Evolutionary conservation across 1,140 invertebrate genomes (phyloP).

Genomic region (Drosophila micromelanica): DNA sequence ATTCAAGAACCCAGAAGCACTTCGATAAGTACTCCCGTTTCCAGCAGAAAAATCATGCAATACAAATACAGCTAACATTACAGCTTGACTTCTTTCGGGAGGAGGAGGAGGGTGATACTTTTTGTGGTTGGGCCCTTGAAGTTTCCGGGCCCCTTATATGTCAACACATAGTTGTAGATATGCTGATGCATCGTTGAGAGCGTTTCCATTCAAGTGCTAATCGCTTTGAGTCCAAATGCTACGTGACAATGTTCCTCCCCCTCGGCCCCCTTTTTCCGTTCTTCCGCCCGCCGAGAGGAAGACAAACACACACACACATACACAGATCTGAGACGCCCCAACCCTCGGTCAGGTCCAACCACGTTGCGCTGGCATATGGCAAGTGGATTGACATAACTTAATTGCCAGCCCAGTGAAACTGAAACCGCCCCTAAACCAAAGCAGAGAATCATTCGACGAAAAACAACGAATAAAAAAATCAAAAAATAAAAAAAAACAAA

Average conservation of each 20-base stretch:
- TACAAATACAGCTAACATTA: neutral
- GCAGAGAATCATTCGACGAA: neutral
- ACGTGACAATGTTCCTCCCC: neutral
- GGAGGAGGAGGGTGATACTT: neutral
- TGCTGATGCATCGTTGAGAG: conserved; percentile 27
- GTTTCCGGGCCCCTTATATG: neutral
- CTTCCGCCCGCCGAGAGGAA: neutral
- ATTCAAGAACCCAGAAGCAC: too few relatives aligned
- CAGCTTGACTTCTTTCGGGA: conserved; percentile 15
- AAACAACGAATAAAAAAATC: neutral
- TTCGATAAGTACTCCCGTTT: too few relatives aligned
- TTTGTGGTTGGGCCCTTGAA: conserved; percentile 1
- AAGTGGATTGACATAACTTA: conserved; percentile 65
- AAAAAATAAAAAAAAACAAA: neutral
- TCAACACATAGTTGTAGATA: conserved; percentile 2
- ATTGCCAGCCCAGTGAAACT: conserved; percentile 38
- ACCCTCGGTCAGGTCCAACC: neutral
- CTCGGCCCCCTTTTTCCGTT: too few relatives aligned
- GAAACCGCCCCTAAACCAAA: conserved; percentile 38
- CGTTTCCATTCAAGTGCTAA: conserved; percentile 18
- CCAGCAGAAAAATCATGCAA: too few relatives aligned
- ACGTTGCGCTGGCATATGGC: conserved; percentile 45
- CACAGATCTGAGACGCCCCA: conserved; percentile 3
- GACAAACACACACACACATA: too few relatives aligned
- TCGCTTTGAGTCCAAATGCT: conserved; percentile 21